phyloP scores from a whole-genome alignment of 1,140 invertebrate genomes.

The Halesus radiatus region DNA sequence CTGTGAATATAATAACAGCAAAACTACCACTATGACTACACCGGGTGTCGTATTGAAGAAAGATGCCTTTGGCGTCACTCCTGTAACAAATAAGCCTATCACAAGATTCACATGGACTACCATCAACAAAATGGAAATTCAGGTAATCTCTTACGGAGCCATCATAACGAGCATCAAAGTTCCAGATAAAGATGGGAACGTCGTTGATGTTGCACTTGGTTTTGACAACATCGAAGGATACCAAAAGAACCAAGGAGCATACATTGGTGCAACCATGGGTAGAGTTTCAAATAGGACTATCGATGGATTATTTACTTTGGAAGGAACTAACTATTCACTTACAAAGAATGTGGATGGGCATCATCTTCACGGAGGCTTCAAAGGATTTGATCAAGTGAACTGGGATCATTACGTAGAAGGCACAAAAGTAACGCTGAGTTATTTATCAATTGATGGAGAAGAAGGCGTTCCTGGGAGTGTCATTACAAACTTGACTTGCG shows the following conservation, averaged over 20 bases:
- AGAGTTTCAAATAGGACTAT: conserved; percentile 89
- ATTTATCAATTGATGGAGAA: conserved; percentile 84
- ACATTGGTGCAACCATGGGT: conserved; percentile 91
- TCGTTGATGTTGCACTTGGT: conserved; percentile 82
- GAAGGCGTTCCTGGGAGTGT: conserved; percentile 90
- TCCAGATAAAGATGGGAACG: conserved; percentile 77
- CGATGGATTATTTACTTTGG: conserved; percentile 73
- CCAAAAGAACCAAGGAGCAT: conserved; percentile 74
- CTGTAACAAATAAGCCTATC: background rate
- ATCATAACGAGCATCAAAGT: conserved; percentile 81
- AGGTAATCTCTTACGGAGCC: conserved; percentile 83
- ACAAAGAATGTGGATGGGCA: conserved; percentile 80
- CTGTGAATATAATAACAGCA: too few relatives aligned
- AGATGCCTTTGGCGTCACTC: too few relatives aligned
- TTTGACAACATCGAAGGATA: conserved; percentile 83
- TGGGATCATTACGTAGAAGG: conserved; percentile 72
- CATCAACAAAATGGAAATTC: conserved; percentile 71
- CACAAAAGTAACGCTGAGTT: conserved; percentile 75
- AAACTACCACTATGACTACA: too few relatives aligned
- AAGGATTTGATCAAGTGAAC: conserved; percentile 88
- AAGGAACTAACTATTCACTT: conserved; percentile 75
- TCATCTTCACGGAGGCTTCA: conserved; percentile 88
- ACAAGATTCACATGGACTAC: conserved; percentile 75
- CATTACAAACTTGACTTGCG: conserved; percentile 77
- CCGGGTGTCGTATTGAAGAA: too few relatives aligned